These are phyloP conservation scores for Liodrosophila aerea DNA, from an alignment of 2,888 invertebrate species.

Conservation along the genomic window DNA sequence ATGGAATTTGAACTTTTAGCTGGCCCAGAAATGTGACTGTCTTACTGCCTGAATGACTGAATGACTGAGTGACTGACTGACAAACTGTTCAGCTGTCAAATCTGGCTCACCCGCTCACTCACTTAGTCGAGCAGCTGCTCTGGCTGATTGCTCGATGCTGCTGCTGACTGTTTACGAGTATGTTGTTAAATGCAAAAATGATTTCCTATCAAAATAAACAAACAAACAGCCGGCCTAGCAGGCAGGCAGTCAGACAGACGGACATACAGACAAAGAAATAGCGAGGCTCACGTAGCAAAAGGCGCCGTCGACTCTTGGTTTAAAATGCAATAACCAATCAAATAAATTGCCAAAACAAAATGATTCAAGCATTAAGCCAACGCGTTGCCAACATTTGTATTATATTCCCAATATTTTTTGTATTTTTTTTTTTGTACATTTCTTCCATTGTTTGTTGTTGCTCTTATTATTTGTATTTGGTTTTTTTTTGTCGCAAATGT, in stretches of 20 bases:
- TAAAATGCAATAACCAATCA: constrained; percentile 77
- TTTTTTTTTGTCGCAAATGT: constrained; percentile 67
- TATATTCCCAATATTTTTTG: constrained; percentile 19
- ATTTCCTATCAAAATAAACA: constrained; percentile 74
- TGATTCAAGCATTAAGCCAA: constrained; percentile 69
- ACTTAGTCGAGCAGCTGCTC: constrained; percentile 44
- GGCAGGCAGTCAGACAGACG: not conserved
- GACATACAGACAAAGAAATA: constrained; percentile 22
- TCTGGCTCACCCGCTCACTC: constrained; percentile 26
- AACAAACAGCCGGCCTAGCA: constrained; percentile 16
- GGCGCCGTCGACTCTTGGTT: constrained; percentile 56
- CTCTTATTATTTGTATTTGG: constrained; percentile 27
- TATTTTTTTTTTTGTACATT: constrained; percentile 8
- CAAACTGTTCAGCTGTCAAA: constrained; percentile 30
- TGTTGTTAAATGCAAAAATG: constrained; percentile 78
- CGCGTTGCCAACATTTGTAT: constrained; percentile 47
- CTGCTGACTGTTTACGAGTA: constrained; percentile 56
- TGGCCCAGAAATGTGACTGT: constrained; percentile 26
- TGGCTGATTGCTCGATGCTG: constrained; percentile 19
- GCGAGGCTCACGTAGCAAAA: constrained; percentile 57
- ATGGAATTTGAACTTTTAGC: constrained; percentile 69
- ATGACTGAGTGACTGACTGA: constrained; percentile 40
- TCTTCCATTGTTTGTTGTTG: constrained; percentile 5
- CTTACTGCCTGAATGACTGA: constrained; percentile 20
- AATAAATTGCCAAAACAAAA: constrained; percentile 73